Percentiles rank a stretch among this genome's conserved stretches.
These are phyloP conservation scores for Tachycineta bicolor DNA, from an alignment of 2,113 vertebrate genomes.

Conservation along the genomic window DNA sequence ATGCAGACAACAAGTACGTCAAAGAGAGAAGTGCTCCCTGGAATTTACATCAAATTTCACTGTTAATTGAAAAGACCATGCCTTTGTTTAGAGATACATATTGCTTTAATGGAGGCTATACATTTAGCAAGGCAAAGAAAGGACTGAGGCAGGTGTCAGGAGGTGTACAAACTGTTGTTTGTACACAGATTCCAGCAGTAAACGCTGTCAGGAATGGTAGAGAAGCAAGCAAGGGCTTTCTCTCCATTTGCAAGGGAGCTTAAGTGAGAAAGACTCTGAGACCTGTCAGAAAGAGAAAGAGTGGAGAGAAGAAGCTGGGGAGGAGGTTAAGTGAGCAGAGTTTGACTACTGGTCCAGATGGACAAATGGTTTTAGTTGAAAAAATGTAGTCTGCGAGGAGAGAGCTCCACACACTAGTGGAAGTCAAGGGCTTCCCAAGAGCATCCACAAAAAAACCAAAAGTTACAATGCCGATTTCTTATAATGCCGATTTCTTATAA, in stretches of 20 bases:
- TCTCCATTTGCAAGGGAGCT: background rate
- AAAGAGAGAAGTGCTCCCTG: background rate
- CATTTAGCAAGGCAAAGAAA: background rate
- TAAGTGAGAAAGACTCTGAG: background rate
- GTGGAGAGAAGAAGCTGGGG: background rate
- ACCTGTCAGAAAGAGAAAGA: background rate
- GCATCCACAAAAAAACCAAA: background rate
- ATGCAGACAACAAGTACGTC: background rate
- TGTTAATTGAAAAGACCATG: background rate
- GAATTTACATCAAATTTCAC: background rate
- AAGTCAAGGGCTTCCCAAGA: background rate
- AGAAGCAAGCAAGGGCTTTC: background rate
- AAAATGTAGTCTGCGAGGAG: background rate
- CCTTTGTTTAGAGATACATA: background rate
- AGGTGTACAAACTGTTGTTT: background rate
- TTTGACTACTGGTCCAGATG: background rate
- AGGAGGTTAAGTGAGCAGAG: background rate
- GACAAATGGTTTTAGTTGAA: background rate
- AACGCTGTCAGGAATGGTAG: background rate
- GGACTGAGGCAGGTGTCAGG: fast-evolving
- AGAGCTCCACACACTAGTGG: background rate
- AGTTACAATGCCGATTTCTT: background rate
- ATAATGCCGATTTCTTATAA: background rate
- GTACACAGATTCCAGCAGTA: background rate
- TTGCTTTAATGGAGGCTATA: background rate